Percentiles rank a stretch among this genome's conserved stretches.
phyloP scores from a whole-genome alignment of 2,113 vertebrate species.

The Rhinoptilus africanus region DNA sequence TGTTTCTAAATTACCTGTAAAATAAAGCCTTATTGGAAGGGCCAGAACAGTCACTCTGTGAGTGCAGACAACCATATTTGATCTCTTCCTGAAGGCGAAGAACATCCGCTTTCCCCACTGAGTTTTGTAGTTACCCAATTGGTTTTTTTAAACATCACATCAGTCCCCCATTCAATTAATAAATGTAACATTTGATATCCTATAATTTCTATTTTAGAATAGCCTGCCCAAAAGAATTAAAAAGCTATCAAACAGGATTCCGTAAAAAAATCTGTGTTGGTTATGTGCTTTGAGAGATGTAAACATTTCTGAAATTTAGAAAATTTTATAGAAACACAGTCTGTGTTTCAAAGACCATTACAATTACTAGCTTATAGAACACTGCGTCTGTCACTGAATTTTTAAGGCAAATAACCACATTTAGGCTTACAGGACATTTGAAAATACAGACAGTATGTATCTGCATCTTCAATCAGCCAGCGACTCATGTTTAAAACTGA shows the following conservation, averaged over 20 bases:
- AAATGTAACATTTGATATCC: background rate
- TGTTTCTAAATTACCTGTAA: background rate
- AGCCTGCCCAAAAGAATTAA: background rate
- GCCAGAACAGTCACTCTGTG: background rate
- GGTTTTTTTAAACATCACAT: background rate
- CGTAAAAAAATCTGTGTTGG: rapidly evolving
- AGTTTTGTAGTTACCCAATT: background rate
- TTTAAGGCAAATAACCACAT: background rate
- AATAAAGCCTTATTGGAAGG: background rate
- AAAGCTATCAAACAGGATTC: background rate
- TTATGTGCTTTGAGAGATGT: background rate
- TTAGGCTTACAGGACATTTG: background rate
- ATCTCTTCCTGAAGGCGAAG: background rate
- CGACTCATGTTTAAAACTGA: background rate
- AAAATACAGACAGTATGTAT: background rate
- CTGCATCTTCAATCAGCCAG: background rate
- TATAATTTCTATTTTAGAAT: background rate
- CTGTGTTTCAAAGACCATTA: background rate
- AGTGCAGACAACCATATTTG: background rate
- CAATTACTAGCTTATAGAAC: background rate
- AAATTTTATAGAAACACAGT: background rate
- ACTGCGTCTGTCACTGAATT: background rate
- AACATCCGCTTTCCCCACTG: background rate
- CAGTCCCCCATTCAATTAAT: background rate
- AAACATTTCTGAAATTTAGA: background rate